Percentiles rank a stretch among this genome's conserved stretches.
Conservation (phyloP, 2,888 invertebrate genomes). For the Julus scanicus region DNA sequence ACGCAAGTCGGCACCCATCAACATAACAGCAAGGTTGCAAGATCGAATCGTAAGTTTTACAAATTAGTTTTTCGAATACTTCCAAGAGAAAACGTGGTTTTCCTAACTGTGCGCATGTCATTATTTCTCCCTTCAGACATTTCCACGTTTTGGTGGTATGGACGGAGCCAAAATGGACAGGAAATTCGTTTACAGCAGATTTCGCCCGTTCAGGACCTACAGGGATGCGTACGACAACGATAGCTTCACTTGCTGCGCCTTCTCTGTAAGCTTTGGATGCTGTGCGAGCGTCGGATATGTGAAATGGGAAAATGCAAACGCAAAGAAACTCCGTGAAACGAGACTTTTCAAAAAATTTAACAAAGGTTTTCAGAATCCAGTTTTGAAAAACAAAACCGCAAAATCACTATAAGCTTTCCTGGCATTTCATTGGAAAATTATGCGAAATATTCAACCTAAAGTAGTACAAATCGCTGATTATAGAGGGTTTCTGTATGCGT, state of each 20-base stretch:
- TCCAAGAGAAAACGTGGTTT: background rate
- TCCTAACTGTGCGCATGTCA: background rate
- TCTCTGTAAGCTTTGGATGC: constrained; percentile 68
- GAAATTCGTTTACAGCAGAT: constrained; percentile 84
- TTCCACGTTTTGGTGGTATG: constrained; percentile 68
- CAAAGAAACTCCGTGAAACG: too few species aligned
- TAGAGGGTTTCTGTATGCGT: too few species aligned
- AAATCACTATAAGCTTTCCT: too few species aligned
- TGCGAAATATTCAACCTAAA: too few species aligned
- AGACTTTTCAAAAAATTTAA: too few species aligned
- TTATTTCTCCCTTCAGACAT: constrained; percentile 62
- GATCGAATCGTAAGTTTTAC: constrained; percentile 68
- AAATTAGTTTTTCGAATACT: background rate
- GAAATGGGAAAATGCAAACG: too few species aligned
- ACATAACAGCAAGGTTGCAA: constrained; percentile 76
- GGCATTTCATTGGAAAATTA: too few species aligned
- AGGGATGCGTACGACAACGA: constrained; percentile 75
- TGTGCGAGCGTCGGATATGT: background rate
- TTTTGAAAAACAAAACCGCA: too few species aligned
- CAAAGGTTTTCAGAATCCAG: too few species aligned
- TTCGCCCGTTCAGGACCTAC: constrained; percentile 80
- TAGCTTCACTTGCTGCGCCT: constrained; percentile 80
- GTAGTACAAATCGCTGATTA: too few species aligned
- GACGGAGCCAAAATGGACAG: constrained; percentile 77
- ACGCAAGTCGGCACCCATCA: constrained; percentile 75